Evolutionary conservation across 1,140 invertebrate species (phyloP), one percentile per base, ranked within the genome.

Genomic region (Formica selysi): DNA sequence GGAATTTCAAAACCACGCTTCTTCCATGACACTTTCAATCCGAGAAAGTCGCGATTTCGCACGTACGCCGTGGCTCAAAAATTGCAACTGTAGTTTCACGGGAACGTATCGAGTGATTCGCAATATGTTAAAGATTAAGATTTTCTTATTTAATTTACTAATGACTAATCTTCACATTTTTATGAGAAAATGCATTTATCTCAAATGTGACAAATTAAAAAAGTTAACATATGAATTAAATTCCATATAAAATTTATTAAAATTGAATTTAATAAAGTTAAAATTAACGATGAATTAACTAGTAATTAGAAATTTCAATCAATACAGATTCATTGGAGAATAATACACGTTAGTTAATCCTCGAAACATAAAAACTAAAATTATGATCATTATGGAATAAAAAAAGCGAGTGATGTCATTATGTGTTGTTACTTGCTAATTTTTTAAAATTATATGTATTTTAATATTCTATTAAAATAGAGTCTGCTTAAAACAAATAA

Each of bases 1-100:
- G 22, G 51, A 71, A 85, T 90, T 90, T 90, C 88, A 83, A 87
- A 90, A 89, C 71, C 73, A 41, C 38, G 84, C n/a, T 86, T 80
- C 76, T 61, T 71, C 38, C 48, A 44, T 16, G 16, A 65, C 44
- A 68, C 68, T 73, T 73, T 73, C 79, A 44, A 81, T 73, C 54
- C 61, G 67, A 83, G 79, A 83, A 83, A 83, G 68, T 74, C 54
- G 48, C 68, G 68, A 83, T 73, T 81, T 81, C 68, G 68, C 76
- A 61, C 54, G 38, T 74, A 83, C 38, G 54, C 38, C 38, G 61
- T n/a, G 54, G 54, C 26, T 73, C 51, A 51, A 83, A 74, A 83
- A 83, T 74, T 44, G 67, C 68, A 48, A 80, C 41, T 62, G 32
- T 48, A 76, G 26, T 78, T 78, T 85, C 38, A 29, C 26, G 54